A percentile compares a stretch with the other conserved stretches of the same genome.
Evolutionary conservation across 2,888 invertebrate species (phyloP).

Genomic region (Pilophorus perplexus): DNA sequence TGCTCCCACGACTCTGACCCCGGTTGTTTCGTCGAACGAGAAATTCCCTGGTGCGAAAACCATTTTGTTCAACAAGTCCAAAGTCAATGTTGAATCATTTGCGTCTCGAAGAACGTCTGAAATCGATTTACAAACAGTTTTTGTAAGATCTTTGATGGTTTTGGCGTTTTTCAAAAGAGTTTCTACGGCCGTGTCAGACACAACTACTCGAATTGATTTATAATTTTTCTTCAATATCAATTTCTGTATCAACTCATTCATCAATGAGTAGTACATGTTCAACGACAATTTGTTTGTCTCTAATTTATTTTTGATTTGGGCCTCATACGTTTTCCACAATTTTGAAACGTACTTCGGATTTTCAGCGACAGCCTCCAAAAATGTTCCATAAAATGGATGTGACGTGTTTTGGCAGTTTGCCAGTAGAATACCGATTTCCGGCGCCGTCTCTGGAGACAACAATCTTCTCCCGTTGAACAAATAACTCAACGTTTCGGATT

Average conservation of each 20-base stretch:
- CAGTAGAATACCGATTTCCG: slow-evolving; percentile 26
- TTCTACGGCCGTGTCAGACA: slow-evolving; percentile 1
- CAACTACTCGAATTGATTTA: slow-evolving; percentile 6
- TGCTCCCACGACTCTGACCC: slow-evolving; percentile 11
- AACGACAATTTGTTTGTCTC: background rate
- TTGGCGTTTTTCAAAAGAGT: slow-evolving; percentile 19
- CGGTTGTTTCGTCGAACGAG: slow-evolving; percentile 28
- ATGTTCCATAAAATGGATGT: slow-evolving; percentile 2
- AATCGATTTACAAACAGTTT: slow-evolving; percentile 13
- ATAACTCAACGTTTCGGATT: slow-evolving; percentile 4
- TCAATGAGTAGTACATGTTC: slow-evolving; percentile 17
- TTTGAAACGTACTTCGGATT: slow-evolving; percentile 19
- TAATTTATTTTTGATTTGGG: slow-evolving; percentile 3
- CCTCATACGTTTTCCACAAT: slow-evolving; percentile 26
- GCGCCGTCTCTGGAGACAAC: background rate
- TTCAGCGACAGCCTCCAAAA: slow-evolving; percentile 4
- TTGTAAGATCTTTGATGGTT: slow-evolving; percentile 15
- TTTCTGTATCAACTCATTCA: background rate
- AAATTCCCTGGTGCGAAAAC: slow-evolving; percentile 16
- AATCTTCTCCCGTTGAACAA: slow-evolving; percentile 26
- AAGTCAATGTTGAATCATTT: slow-evolving; percentile 13
- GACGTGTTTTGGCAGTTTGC: slow-evolving; percentile 16
- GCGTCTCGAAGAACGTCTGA: slow-evolving; percentile 11
- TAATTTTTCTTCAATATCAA: background rate
- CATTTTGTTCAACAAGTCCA: slow-evolving; percentile 8